These are phyloP conservation scores for Botia kubotai DNA, from an alignment of 2,797 vertebrate species.

Conservation along the genomic window DNA sequence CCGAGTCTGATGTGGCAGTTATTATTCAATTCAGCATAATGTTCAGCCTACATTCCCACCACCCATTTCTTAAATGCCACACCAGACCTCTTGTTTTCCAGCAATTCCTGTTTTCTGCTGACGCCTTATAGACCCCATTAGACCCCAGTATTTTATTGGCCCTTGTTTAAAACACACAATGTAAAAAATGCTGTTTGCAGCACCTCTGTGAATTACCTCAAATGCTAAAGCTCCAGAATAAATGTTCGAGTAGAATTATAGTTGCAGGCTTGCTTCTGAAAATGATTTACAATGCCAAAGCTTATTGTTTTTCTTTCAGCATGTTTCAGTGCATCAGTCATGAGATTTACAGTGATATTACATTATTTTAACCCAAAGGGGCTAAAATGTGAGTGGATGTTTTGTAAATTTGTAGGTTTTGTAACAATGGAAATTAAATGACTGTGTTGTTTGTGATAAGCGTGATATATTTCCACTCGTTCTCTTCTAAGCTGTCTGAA, in stretches of 20 bases:
- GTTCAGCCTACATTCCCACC: constrained; percentile 63
- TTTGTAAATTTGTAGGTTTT: neutral
- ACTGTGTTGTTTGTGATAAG: neutral
- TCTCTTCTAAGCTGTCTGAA: neutral
- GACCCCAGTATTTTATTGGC: constrained; percentile 68
- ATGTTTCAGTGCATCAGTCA: too few relatives aligned
- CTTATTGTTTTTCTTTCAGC: constrained; percentile 22
- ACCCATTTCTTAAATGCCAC: constrained; percentile 71
- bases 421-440: neutral
- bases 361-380: neutral
- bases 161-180: constrained; percentile 79
- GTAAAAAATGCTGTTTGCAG: constrained; percentile 66
- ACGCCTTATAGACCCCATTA: constrained; percentile 67
- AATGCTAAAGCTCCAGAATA: constrained; percentile 73
- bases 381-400: too few relatives aligned
- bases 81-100: constrained; percentile 69
- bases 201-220: constrained; percentile 69
- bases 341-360: too few relatives aligned
- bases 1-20: constrained; percentile 69
- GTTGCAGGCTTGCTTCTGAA: neutral
- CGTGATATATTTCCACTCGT: neutral
- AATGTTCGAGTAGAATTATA: constrained; percentile 52
- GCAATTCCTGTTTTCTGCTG: constrained; percentile 71
- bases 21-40: constrained; percentile 77
- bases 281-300: constrained; percentile 25